Conservation (phyloP, 2,797 vertebrate species). For the Valencia hispanica region DNA sequence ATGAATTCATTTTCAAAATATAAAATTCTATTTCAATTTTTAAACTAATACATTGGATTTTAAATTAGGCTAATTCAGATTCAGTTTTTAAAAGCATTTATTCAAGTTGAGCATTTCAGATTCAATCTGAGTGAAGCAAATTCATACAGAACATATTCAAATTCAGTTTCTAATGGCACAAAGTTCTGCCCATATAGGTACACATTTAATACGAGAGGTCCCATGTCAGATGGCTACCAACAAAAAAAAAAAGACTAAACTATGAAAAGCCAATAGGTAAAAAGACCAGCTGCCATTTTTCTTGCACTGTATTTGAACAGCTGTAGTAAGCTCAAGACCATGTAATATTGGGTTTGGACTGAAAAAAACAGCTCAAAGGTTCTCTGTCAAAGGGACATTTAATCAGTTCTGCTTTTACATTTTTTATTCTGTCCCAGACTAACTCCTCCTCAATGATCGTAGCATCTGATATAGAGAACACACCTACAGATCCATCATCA, state of each 20-base stretch:
- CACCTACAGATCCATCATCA: conserved; percentile 81
- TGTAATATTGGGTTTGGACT: conserved; percentile 60
- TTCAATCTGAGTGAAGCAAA: too few relatives aligned
- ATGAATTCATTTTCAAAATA: too few relatives aligned
- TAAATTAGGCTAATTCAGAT: too few relatives aligned
- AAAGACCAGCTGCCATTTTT: not conserved
- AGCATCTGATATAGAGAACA: conserved; percentile 73
- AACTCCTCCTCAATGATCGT: conserved; percentile 14
- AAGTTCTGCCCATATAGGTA: too few relatives aligned
- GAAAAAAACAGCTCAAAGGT: conserved; percentile 56
- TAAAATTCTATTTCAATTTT: too few relatives aligned
- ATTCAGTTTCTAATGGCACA: too few relatives aligned
- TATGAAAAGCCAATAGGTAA: not conserved
- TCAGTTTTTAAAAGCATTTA: too few relatives aligned
- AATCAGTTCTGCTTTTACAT: conserved; percentile 16
- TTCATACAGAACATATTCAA: too few relatives aligned
- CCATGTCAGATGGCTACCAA: not conserved
- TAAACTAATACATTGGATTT: too few relatives aligned
- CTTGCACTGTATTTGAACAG: not conserved
- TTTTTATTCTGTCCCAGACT: conserved; percentile 22
- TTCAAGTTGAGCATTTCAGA: too few relatives aligned
- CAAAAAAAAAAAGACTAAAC: not conserved
- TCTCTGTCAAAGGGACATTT: conserved; percentile 58
- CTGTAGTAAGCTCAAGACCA: conserved; percentile 56
- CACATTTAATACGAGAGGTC: not conserved